Conservation (phyloP, 1,140 invertebrate genomes). For the Tetranychus cinnabarinus region DNA sequence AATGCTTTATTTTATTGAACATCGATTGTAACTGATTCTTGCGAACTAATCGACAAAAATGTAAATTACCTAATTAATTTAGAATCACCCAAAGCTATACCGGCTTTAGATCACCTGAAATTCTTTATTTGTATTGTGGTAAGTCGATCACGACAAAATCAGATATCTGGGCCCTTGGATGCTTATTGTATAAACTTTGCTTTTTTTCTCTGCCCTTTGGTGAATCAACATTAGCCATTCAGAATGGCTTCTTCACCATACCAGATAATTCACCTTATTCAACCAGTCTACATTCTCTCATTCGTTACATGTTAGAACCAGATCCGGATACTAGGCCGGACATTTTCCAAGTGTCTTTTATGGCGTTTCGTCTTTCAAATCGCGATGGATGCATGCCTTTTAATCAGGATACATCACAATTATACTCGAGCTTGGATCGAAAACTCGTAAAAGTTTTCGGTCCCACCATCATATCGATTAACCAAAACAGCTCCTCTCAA, state of each 20-base stretch:
- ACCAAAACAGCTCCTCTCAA: no score
- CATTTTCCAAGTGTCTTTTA: constrained; percentile 60
- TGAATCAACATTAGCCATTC: constrained; percentile 76
- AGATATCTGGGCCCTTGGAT: constrained; percentile 79
- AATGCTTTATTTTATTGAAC: no score
- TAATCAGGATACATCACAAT: neutral
- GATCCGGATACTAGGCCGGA: constrained; percentile 59
- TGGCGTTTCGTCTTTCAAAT: constrained; percentile 45
- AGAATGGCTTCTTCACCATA: constrained; percentile 65
- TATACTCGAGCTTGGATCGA: neutral
- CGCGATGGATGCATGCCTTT: constrained; percentile 25
- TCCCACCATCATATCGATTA: neutral
- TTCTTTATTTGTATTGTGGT: constrained; percentile 76
- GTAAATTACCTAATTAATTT: no score
- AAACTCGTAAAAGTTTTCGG: neutral
- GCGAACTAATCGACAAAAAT: no score
- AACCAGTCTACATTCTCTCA: constrained; percentile 24
- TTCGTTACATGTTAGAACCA: constrained; percentile 54
- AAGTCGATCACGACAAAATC: constrained; percentile 70
- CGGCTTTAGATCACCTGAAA: constrained; percentile 52
- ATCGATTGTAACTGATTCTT: no score
- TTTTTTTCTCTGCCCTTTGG: constrained; percentile 80
- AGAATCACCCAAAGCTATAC: no score
- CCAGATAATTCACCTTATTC: constrained; percentile 57
- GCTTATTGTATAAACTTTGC: constrained; percentile 71